Percentiles rank a stretch among this genome's conserved stretches.
Evolutionary conservation across 2,797 vertebrate species (phyloP).

Genomic region (Myripristis jacobus): DNA sequence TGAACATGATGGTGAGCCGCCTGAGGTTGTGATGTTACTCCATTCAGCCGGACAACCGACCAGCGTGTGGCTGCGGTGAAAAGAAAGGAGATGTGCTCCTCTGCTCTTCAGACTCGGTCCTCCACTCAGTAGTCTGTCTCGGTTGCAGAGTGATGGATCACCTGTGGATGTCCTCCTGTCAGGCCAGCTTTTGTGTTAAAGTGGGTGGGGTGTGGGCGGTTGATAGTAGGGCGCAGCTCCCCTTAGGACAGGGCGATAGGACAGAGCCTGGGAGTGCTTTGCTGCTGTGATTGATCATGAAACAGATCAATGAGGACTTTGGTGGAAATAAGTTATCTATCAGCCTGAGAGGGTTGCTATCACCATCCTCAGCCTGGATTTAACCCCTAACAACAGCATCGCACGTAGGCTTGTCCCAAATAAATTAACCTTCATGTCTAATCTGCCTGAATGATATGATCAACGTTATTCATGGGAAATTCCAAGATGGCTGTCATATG

Average conservation of each 20-base stretch:
- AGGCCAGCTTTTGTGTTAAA: conserved; percentile 80
- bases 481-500: not conserved
- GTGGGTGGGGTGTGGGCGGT: conserved; percentile 77
- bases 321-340: conserved; percentile 80
- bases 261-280: conserved; percentile 74
- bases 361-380: conserved; percentile 34
- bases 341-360: conserved; percentile 52
- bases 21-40: conserved; percentile 27
- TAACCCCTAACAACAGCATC: conserved; percentile 28
- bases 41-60: conserved; percentile 34
- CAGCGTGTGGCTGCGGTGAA: conserved; percentile 25
- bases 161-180: conserved; percentile 80
- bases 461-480: not conserved
- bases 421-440: conserved; percentile 31
- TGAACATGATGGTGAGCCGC: conserved; percentile 12
- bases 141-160: conserved; percentile 82
- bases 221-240: conserved; percentile 73
- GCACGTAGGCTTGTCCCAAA: conserved; percentile 21
- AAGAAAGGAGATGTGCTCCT: conserved; percentile 46
- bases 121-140: conserved; percentile 53
- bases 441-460: conserved; percentile 27
- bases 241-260: conserved; percentile 75
- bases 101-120: conserved; percentile 42
- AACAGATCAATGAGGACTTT: conserved; percentile 75
- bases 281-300: conserved; percentile 83